Base-by-base conservation (phyloP, 1,140 invertebrate genomes). In the Nasonia vitripennis region DNA sequence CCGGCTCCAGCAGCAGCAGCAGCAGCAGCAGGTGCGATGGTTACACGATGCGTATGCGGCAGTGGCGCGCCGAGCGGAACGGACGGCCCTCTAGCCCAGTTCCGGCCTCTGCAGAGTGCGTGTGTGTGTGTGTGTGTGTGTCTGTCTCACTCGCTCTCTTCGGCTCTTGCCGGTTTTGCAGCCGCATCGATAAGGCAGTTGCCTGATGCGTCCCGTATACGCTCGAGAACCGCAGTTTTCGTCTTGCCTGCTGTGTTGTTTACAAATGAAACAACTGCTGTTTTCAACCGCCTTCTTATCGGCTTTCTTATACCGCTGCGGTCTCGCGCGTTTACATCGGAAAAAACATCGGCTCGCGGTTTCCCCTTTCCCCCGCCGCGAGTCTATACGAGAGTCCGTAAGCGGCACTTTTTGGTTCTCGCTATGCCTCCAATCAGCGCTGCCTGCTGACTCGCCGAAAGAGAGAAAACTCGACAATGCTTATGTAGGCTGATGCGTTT, bases 181-280 rank as follows among this genome's bases (percentile, higher is more conserved):
- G 6, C 73, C 31, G n/a, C 45, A 77, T 71, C 82, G 82, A 78
- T 84, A 84, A 84, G 62, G 62, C 48, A 83, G 73, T 37, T 80
- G 41, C 71, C 81, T 31, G 70, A 92, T 91, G 34, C 31, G 27
- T 31, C 27, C 67, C 20, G 0, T 62, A n/a, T 6, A 62, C 6
- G 17, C 27, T 27, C 55, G 14, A 62, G 55, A 4, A 62, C 6
- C 2, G 17, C 55, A 17, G 2, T 17, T 20, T 62, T 20, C 27
- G 27, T 27, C 27, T 27, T 27, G 27, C 27, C 27, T 27, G 1
- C 27, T 27, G 27, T 62, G 17, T 62, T n/a, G 55, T 62, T 62
- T 62, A 62, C 17, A 20, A 62, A 4, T 62, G 6, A n/a, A 20
- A 20, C 1, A 7, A n/a, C 20, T 62, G 2, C 55, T 7, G 55